Conservation (phyloP, 2,888 invertebrate genomes). For the Cosmopolites sordidus region DNA sequence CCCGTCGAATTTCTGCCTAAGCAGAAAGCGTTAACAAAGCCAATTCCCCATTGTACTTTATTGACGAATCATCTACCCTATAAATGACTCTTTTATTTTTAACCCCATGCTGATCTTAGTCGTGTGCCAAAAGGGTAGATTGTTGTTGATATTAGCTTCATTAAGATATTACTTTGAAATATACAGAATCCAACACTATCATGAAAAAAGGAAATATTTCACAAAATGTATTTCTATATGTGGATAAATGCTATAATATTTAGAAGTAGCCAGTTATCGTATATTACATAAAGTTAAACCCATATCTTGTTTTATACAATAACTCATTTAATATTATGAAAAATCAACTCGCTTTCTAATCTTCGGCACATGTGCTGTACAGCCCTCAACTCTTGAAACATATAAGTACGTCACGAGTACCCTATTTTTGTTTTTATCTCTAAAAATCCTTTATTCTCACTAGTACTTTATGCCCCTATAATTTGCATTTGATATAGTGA, state of each 20-base stretch:
- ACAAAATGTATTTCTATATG: too few relatives aligned
- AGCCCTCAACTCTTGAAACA: background rate
- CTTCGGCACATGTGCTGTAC: background rate
- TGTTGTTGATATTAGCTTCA: too few relatives aligned
- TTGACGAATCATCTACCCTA: conserved; percentile 21
- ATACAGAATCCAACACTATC: too few relatives aligned
- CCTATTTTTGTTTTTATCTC: conserved; percentile 6
- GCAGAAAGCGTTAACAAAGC: conserved; percentile 15
- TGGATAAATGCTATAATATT: too few relatives aligned
- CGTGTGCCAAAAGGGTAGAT: conserved; percentile 10
- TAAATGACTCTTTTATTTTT: conserved; percentile 13
- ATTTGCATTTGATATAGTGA: conserved; percentile 7
- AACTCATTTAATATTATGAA: background rate
- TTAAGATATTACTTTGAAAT: too few relatives aligned
- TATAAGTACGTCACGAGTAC: background rate
- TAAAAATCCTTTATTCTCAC: conserved; percentile 1
- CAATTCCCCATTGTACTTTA: conserved; percentile 14
- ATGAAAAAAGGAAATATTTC: too few relatives aligned
- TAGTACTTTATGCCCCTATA: conserved; percentile 8
- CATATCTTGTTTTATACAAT: too few relatives aligned
- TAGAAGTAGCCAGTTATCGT: too few relatives aligned
- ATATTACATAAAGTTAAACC: too few relatives aligned
- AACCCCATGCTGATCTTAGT: conserved; percentile 18
- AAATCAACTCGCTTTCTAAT: background rate
- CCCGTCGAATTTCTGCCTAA: conserved; percentile 13